Evolutionary conservation across 2,113 vertebrate genomes (phyloP).

Genomic region (Chloropsis hardwickii): DNA sequence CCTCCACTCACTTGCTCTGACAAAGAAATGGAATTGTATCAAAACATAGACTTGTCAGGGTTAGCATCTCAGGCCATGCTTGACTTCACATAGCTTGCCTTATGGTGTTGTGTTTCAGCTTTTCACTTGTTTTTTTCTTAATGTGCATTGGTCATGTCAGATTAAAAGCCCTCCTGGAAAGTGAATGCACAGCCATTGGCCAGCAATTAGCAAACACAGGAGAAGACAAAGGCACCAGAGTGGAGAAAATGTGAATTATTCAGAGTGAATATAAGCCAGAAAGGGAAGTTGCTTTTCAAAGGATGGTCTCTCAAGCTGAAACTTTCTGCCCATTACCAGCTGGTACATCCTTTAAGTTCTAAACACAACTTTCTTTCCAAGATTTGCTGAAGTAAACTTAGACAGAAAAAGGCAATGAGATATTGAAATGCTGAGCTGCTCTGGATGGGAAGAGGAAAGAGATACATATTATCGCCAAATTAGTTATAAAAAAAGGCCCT

Average conservation of each 20-base stretch:
- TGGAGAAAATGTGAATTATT: not conserved
- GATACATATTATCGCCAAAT: not conserved
- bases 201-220: not conserved
- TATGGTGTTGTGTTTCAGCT: not conserved
- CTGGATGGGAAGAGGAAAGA: not conserved
- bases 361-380: not conserved
- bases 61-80: not conserved
- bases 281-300: not conserved
- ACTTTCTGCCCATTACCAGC: not conserved
- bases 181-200: not conserved
- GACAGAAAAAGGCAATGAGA: not conserved
- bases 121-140: not conserved
- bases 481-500: fast-evolving
- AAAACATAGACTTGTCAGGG: not conserved
- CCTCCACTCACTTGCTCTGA: not conserved
- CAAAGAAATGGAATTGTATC: not conserved
- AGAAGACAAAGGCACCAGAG: not conserved
- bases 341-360: not conserved
- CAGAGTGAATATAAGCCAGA: not conserved
- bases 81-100: not conserved
- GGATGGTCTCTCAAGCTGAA: not conserved
- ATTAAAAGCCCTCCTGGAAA: not conserved
- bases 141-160: not conserved
- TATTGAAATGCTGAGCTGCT: not conserved
- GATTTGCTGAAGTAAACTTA: not conserved